Conservation (phyloP, 2,888 invertebrate species). For the Xiphydria camelus region DNA sequence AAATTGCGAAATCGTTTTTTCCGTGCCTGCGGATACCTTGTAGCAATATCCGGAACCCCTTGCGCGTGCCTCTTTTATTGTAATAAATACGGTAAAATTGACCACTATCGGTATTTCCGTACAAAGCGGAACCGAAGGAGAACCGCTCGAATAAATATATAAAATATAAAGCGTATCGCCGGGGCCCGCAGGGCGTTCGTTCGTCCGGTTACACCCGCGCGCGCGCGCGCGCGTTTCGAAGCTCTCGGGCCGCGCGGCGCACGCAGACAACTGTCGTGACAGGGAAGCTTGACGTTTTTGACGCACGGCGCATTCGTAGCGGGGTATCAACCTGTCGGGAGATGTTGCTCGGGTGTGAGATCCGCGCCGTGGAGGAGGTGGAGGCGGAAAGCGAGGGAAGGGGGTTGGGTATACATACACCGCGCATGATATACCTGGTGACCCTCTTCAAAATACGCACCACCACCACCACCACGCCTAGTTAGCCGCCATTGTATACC, state of each 20-base stretch:
- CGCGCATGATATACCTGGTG: constrained; percentile 38
- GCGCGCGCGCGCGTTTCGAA: no score
- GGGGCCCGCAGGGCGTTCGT: constrained; percentile 8
- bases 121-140: no score
- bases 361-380: no score
- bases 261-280: constrained; percentile 25
- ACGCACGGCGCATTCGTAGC: constrained; percentile 35
- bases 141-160: constrained; percentile 22
- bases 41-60: no score
- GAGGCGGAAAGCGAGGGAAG: no score
- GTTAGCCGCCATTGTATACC: constrained; percentile 47
- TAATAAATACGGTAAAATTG: constrained; percentile 21
- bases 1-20: no score
- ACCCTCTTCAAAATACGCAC: constrained; percentile 47
- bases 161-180: constrained; percentile 17
- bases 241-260: constrained; percentile 23
- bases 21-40: no score
- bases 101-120: constrained; percentile 11
- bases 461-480: constrained; percentile 46
- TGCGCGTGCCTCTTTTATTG: no score
- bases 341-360: constrained; percentile 37
- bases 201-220: constrained; percentile 20
- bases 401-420: constrained; percentile 29
- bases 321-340: constrained; percentile 46
- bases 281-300: constrained; percentile 37